Conservation (phyloP, 2,888 invertebrate species). For the Sarcophaga variegata region DNA sequence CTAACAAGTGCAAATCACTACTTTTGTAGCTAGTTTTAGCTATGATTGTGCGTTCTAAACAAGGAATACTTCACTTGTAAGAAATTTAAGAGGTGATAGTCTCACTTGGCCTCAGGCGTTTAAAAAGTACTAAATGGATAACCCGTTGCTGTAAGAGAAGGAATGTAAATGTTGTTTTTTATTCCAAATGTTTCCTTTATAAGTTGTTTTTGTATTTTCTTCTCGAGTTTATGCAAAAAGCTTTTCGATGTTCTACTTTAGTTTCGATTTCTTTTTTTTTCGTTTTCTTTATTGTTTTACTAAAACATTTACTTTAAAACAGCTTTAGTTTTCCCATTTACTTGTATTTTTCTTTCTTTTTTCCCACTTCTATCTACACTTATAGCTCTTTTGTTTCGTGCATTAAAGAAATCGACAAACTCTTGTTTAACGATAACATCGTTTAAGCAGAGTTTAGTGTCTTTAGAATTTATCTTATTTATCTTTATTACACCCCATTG, state of each 20-base stretch:
- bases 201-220: constrained; percentile 30
- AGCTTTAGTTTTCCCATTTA: neutral
- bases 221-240: constrained; percentile 58
- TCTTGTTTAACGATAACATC: neutral
- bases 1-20: no score
- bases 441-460: constrained; percentile 17
- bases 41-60: no score
- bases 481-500: neutral
- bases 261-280: neutral
- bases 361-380: constrained; percentile 9
- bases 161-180: neutral
- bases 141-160: no score
- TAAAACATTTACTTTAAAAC: constrained; percentile 30
- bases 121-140: no score
- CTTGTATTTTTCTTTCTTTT: neutral
- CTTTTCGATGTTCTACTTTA: constrained; percentile 59
- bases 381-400: neutral
- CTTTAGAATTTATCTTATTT: neutral
- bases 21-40: no score
- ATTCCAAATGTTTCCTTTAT: neutral
- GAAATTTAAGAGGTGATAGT: no score
- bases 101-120: no score
- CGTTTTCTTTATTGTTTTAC: neutral
- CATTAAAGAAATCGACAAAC: neutral
- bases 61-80: no score